Evolutionary conservation across 2,888 invertebrate genomes (phyloP), one percentile per base, ranked within the genome.

Genomic region (Didymodactylos carnosus): DNA sequence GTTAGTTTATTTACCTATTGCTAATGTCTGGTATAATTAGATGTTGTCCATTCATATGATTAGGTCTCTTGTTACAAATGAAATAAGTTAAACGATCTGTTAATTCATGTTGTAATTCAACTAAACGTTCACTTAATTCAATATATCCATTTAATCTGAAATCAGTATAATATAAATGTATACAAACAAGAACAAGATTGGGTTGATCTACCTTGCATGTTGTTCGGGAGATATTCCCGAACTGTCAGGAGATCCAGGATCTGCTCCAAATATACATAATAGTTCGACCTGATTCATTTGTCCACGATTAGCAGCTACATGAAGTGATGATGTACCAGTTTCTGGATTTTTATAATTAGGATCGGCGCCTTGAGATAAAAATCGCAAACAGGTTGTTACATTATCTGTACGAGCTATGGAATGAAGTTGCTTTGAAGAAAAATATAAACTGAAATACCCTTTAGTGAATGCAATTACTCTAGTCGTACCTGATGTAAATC

Each of bases 321-420:
- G 97, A 76, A 97, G 84, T 8, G 94, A 92, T 35, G 88, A 89
- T 53, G 90, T 91, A 51, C 92, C 91, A 82, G 93, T 94, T 81
- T 94, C 62, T 39, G 75, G 75, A 69, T 75, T 73, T 14, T 76
- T 53, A 83, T 90, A 97, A 84, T 95, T 95, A 13, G 95, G 92
- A 85, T 97, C 93, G 53, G 97, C 97, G 71, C 97, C 97, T 81
- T 92, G 90, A 0, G 93, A 92, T 69, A 98, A 85, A 70, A 98
- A 86, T 72, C 95, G 87, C 81, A 97, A 87, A 14, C 94, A 94
- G 0, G 94, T 94, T 82, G 95, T 94, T 75, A 98, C 86, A 81
- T 94, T 94, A 73, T 89, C 88, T 71, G 94, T 94, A 77, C 97
- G 86, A 39, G 95, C 95, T 81, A 94, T 94, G 72, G 93, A 92